These are phyloP conservation scores for Dioctria linearis DNA, from an alignment of 2,888 invertebrate genomes.

Conservation along the genomic window DNA sequence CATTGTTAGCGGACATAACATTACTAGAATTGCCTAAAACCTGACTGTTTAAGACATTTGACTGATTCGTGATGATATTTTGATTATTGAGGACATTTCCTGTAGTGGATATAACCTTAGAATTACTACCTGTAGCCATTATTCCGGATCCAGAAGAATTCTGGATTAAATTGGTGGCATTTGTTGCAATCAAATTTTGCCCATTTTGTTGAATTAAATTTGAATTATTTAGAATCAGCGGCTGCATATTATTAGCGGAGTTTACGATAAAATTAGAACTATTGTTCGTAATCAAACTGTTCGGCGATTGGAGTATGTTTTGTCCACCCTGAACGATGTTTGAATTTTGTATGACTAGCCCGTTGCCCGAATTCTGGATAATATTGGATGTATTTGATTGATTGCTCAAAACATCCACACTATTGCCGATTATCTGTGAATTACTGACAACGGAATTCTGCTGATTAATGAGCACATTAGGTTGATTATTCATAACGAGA, in stretches of 20 bases:
- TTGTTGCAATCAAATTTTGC: slow-evolving; percentile 60
- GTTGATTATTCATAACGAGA: slow-evolving; percentile 57
- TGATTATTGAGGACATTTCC: slow-evolving; percentile 33
- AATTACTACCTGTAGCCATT: slow-evolving; percentile 60
- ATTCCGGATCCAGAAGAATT: slow-evolving; percentile 55
- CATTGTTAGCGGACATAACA: slow-evolving; percentile 60
- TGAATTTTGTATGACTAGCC: slow-evolving; percentile 61
- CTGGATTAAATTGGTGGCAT: slow-evolving; percentile 56
- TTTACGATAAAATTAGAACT: slow-evolving; percentile 61
- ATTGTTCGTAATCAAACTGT: slow-evolving; percentile 54
- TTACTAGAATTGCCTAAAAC: slow-evolving; percentile 19
- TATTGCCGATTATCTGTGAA: slow-evolving; percentile 55
- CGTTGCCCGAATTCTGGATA: slow-evolving; percentile 56
- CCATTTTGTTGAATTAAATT: slow-evolving; percentile 59
- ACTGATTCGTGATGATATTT: slow-evolving; percentile 54
- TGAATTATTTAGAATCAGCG: slow-evolving; percentile 60
- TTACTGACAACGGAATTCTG: slow-evolving; percentile 50
- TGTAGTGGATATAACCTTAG: slow-evolving; percentile 62
- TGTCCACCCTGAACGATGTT: slow-evolving; percentile 55
- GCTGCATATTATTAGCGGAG: slow-evolving; percentile 62
- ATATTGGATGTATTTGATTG: slow-evolving; percentile 53
- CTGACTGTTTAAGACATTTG: slow-evolving; percentile 54
- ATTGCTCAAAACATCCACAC: slow-evolving; percentile 51
- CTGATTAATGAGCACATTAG: slow-evolving; percentile 54
- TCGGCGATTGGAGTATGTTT: slow-evolving; percentile 57